phyloP scores from a whole-genome alignment of 2,888 invertebrate genomes.

The Euspilapteryx auroguttella region DNA sequence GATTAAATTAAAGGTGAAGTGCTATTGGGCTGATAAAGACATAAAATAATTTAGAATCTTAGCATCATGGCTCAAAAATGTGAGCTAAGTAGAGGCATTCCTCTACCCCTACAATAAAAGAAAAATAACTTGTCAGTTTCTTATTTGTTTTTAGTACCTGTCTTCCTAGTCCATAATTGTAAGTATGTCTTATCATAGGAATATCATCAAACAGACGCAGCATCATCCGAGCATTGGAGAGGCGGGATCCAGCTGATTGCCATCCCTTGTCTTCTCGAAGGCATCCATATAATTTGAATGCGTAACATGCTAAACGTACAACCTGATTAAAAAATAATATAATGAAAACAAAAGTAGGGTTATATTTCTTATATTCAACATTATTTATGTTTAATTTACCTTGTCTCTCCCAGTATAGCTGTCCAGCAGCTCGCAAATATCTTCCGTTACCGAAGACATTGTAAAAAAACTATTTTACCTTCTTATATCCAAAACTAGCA shows the following conservation, averaged over 20 bases:
- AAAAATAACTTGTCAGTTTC: no score
- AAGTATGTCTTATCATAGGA: slow-evolving; percentile 74
- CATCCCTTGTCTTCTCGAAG: slow-evolving; percentile 59
- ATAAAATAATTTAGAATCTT: no score
- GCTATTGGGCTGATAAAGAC: no score
- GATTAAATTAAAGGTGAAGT: no score
- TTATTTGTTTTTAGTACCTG: no score
- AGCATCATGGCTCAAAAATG: no score
- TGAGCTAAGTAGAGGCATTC: no score
- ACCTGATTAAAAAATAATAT: slow-evolving; percentile 40
- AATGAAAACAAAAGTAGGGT: neutral
- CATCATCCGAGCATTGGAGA: slow-evolving; percentile 76
- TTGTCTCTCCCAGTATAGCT: slow-evolving; percentile 87
- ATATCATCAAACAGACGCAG: slow-evolving; percentile 83
- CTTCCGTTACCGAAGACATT: slow-evolving; percentile 44
- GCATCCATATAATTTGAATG: slow-evolving; percentile 72
- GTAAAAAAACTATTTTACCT: no score
- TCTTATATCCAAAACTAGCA: no score
- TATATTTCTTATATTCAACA: neutral
- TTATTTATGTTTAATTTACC: no score
- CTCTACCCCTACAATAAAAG: no score
- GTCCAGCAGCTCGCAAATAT: slow-evolving; percentile 73
- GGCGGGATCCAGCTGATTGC: slow-evolving; percentile 67
- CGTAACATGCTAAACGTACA: slow-evolving; percentile 76
- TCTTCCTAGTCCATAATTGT: slow-evolving; percentile 73